Percentiles rank a stretch among this genome's conserved stretches.
phyloP scores from a whole-genome alignment of 1,140 invertebrate species.

The Bombus terrestris region DNA sequence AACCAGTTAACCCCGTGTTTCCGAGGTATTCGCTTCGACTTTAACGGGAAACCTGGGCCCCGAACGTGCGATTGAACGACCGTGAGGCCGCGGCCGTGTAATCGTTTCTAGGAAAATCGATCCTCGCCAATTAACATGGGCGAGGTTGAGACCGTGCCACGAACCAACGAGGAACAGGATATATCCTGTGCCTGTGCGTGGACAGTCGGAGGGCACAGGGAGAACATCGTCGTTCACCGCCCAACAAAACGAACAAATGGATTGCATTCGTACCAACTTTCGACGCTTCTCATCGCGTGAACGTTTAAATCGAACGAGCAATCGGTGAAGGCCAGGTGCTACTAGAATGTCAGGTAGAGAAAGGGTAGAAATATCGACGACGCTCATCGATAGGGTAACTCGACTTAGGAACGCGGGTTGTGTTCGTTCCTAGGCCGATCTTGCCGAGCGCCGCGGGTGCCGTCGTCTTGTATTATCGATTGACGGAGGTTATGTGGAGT shows the following conservation, averaged over 20 bases:
- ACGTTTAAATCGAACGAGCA: not conserved
- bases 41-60: constrained; percentile 9
- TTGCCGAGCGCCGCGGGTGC: constrained; percentile 65
- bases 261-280: not conserved
- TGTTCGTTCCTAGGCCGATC: constrained; percentile 63
- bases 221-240: constrained; percentile 1
- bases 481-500: constrained; percentile 68
- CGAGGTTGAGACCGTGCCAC: constrained; percentile 43
- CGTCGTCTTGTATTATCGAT: constrained; percentile 70
- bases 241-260: not conserved
- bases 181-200: not conserved
- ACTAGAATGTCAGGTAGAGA: not conserved
- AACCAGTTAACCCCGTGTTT: not conserved
- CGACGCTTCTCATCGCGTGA: not conserved
- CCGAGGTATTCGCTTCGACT: not conserved
- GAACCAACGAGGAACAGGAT: constrained; percentile 2
- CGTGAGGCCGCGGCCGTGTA: constrained; percentile 43
- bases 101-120: constrained; percentile 50
- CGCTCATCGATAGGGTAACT: constrained; percentile 20
- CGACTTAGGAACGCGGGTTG: constrained; percentile 35
- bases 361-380: not conserved
- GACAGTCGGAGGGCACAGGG: not conserved
- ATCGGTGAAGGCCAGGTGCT: not conserved
- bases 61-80: constrained; percentile 36
- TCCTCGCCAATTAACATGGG: constrained; percentile 52